Evolutionary conservation across 2,797 vertebrate species (phyloP).

Genomic region (Poeciliopsis turneri): DNA sequence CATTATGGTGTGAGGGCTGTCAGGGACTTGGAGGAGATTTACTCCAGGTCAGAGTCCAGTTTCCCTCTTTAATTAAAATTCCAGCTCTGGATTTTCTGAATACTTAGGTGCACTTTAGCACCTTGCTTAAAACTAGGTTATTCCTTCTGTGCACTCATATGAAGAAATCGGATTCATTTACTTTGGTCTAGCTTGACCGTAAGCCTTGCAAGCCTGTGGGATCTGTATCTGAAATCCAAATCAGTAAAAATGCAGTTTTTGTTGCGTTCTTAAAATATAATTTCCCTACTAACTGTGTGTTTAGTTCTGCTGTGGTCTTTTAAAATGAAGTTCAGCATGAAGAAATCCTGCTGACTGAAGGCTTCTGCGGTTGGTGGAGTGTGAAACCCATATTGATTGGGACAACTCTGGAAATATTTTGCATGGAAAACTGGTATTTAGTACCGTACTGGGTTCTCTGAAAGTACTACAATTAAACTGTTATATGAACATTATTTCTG

Average conservation of each 20-base stretch:
- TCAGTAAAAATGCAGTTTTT: slow-evolving; percentile 12
- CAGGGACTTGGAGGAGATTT: slow-evolving; percentile 40
- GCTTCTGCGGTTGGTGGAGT: slow-evolving; percentile 36
- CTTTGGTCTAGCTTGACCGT: neutral
- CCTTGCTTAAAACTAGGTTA: neutral
- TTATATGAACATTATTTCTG: neutral
- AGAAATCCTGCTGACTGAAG: slow-evolving; percentile 61
- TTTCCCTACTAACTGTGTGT: slow-evolving; percentile 27
- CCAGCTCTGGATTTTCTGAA: slow-evolving; percentile 28
- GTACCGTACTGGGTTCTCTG: neutral
- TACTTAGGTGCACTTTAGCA: slow-evolving; percentile 8
- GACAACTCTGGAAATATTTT: slow-evolving; percentile 9
- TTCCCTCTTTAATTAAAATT: slow-evolving; percentile 39
- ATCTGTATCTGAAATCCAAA: slow-evolving; percentile 20
- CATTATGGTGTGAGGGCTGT: slow-evolving; percentile 38
- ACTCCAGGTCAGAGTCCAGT: slow-evolving; percentile 44
- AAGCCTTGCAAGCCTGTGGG: neutral
- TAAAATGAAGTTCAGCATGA: slow-evolving; percentile 46
- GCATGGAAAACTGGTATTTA: slow-evolving; percentile 23
- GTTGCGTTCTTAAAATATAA: slow-evolving; percentile 24
- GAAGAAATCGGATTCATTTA: neutral
- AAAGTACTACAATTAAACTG: neutral
- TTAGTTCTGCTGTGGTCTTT: slow-evolving; percentile 37
- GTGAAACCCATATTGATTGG: slow-evolving; percentile 53
- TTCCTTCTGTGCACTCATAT: neutral